Base-by-base conservation (phyloP, 2,113 vertebrate species). In the Coturnix japonica region DNA sequence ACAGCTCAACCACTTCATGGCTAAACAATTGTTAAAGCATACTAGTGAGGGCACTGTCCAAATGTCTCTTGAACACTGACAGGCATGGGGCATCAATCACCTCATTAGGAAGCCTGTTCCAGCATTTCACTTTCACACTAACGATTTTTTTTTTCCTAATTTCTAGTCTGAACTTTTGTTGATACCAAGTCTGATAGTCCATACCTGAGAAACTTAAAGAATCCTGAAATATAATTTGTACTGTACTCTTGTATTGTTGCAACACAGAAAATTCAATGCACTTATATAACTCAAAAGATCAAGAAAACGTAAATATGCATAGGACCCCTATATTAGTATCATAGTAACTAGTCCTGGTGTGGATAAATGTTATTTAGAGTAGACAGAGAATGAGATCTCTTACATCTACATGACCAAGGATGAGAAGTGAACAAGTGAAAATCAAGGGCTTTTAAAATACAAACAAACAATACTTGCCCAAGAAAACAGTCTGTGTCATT, bases 401-500 rank as follows among this genome's bases (percentile, higher is more conserved):
- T 82, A 33, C 23, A 37, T 49, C 86, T 33, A n/a, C 35, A 8
- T 11, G 37, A 49, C 66, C 21, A 54, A 19, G n/a, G 23, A 64
- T 23, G n/a, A 30, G 72, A 57, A 59, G 35, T 7, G 13, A 69
- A 57, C 31, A 39, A 57, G 57, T 2, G 57, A 37, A 69, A 81
- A 14, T 14, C 51, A 28, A 16, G 18, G 39, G 26, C 19, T 80
- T 75, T 47, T 7, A 46, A 51, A 76, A 86, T 30, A 47, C 51
- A 60, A 51, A 49, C 73, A 23, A 20, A 44, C 20, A 43, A 75
- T 74, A 97, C 98, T 95, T 94, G 98, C 99, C 99, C 99, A 43
- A 99, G 97, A 91, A 99, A 99, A 96, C 98, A 99, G 95, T 99
- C 99, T 0, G 99, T 99, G 94, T 99, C 99, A 17, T 98, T 99